Base-by-base conservation (phyloP, 2,113 vertebrate species). In the Oplegnathus fasciatus region DNA sequence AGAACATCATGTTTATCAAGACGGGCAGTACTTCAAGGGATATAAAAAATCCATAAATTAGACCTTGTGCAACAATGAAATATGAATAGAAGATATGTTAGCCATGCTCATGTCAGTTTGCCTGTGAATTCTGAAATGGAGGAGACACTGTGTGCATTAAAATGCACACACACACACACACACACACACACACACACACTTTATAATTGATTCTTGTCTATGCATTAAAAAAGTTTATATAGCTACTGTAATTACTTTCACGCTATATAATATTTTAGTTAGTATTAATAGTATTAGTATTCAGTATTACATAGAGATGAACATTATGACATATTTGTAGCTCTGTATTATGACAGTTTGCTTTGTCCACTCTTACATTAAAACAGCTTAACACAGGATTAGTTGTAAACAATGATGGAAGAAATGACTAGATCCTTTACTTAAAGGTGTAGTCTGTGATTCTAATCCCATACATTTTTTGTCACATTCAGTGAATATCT, bases 41-140 rank as follows among this genome's bases (percentile, higher is more conserved):
- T 55, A 72, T 91, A 2, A 85, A 88, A 88, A 67, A 89, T 80
- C 68, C 7, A 78, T 54, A n/a, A 40, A 75, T 58, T 42, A 69
- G 54, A 10, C 52, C 67, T 71, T 24, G 24, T 22, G 18, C 30
- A n/a, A 72, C 46, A 44, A 82, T 83, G 6, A 80, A 76, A 89
- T 83, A 75, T 76, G 67, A 42, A 80, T 80, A 42, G 52, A 6
- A 50, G 55, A 64, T 78, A 46, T 26, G 57, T 64, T 48, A 5
- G 34, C 11, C 2, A 28, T 22, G 24, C 3, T 55, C 50, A 44
- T 10, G 85, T 44, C 68, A 57, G 48, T 78, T 78, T 52, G 26
- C 11, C 11, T 62, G 14, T 14, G 37, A 24, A 42, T 34, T 62
- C 7, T 42, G 30, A 75, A 55, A 48, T 20, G 11, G 8, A 46